Base-by-base conservation (phyloP, 2,888 invertebrate species). In the Ischnura elegans region DNA sequence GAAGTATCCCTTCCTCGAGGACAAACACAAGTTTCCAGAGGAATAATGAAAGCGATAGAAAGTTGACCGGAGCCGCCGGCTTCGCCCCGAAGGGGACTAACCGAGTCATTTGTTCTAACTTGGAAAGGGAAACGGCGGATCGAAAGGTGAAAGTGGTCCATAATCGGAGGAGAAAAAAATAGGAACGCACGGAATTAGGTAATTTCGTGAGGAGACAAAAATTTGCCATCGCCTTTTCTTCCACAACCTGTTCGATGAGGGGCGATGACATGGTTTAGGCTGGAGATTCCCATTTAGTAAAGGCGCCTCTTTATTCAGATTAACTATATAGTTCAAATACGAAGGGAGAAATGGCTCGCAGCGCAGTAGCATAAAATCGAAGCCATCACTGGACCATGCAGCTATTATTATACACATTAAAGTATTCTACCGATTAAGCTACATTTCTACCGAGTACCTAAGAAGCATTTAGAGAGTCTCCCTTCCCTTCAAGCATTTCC, bases 131-230 rank as follows among this genome's bases (percentile, higher is more conserved):
- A 90, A 90, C 90, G 43, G 42, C 90, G 42, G 43, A 45, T 55
- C 55, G 90, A 90, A 51, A 36, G 61, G 90, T 66, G 90, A 90
- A 90, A 90, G 90, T 55, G 90, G 90, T 66, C 90, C 90, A 90
- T 43, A 90, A 36, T 61, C 61, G 61, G n/a, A 61, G 61, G n/a
- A 61, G 2, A 29, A 76, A 76, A 76, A 36, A 76, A 36, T 61
- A 90, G n/a, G 47, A 36, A 55, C 87, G 55, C 29, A 61, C 43
- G 42, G 61, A 90, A 90, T 90, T 61, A 90, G 90, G 90, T 90
- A 90, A 90, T 90, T 90, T 61, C 25, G 90, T 8, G 87, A n/a
- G 21, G 87, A 42, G 90, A 90, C 90, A 90, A 90, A 90, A 90
- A 90, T 90, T 61, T 90, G 61, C 43, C 90, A 61, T 90, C 90